A percentile compares a stretch with the other conserved stretches of the same genome.
phyloP scores from a whole-genome alignment of 2,113 vertebrate species.

The Okapia johnstoni region DNA sequence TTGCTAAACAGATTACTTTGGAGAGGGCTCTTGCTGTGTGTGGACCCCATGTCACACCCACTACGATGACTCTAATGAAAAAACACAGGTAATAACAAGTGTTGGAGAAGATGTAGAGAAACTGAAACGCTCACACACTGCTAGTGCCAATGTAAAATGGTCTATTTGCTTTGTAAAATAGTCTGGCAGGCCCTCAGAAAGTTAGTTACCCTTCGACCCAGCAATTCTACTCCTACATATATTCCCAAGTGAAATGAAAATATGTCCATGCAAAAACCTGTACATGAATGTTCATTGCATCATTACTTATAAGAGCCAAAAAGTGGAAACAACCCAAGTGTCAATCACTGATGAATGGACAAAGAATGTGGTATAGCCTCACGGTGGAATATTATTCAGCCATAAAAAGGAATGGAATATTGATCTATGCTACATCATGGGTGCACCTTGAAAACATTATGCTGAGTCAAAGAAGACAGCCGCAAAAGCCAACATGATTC shows the following conservation, averaged over 20 bases:
- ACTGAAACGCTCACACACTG: rapidly evolving
- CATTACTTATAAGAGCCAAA: not conserved
- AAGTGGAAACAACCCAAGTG: not conserved
- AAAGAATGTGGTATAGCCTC: not conserved
- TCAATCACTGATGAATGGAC: not conserved
- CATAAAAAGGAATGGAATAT: not conserved
- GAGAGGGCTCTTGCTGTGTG: not conserved
- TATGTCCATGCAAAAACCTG: not conserved
- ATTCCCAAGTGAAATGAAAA: not conserved
- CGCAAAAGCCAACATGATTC: not conserved
- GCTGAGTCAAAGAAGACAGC: not conserved
- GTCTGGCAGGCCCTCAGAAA: not conserved
- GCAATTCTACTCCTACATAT: not conserved
- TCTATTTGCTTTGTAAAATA: not conserved
- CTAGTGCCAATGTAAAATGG: not conserved
- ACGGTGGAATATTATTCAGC: not conserved
- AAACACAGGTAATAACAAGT: not conserved
- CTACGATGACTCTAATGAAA: not conserved
- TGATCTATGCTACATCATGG: not conserved
- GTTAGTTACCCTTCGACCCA: not conserved
- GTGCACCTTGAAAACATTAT: not conserved
- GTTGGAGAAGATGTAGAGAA: not conserved
- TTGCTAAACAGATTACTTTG: no score
- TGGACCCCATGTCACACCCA: not conserved
- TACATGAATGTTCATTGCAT: not conserved